Base-by-base conservation (phyloP, 1,140 invertebrate genomes). In the Ladona fulva region DNA sequence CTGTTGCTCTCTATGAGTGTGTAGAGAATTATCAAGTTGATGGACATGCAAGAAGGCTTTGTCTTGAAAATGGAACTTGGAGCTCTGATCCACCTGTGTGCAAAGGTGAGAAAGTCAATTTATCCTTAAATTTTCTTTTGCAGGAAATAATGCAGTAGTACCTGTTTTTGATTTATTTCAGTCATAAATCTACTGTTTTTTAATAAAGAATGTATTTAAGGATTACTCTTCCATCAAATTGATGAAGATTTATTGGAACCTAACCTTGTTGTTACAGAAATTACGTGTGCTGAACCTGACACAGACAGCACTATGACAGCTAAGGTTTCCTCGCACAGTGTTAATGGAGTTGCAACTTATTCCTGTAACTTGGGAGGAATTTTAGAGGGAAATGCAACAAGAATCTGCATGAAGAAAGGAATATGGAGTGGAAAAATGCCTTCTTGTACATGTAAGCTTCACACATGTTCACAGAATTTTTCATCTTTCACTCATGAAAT, bases 11-110 rank as follows among this genome's bases (percentile, higher is more conserved):
- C 3, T 97, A 97, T 82, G 91, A 93, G 79, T 97, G 96, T 82
- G 88, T 94, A 37, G 84, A 89, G 0, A 93, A 96, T 81, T 97
- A 90, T 85, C 90, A 93, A 82, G 84, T 97, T 6, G 93, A 93
- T 78, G 94, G 95, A 1, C 93, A 94, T 52, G 92, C 91, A 0
- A 87, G 93, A 78, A 86, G 94, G 81, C 83, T 93, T 44, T 97
- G 96, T 83, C 89, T 94, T 16, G 94, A 96, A 83, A 95, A 97
- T 84, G 94, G 92, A 19, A 93, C 93, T 0, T 96, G 95, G 94
- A 94, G 92, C 79, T 92, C 92, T 10, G 90, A 91, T 74, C 85
- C 90, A 10, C 95, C 96, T 0, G 84, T 86, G 10, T 97, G 95
- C 83, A 89, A 88, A 86, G 91, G 92, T 92, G 86, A 82, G 75